phyloP scores from a whole-genome alignment of 2,888 invertebrate genomes.

The Diadromus collaris region DNA sequence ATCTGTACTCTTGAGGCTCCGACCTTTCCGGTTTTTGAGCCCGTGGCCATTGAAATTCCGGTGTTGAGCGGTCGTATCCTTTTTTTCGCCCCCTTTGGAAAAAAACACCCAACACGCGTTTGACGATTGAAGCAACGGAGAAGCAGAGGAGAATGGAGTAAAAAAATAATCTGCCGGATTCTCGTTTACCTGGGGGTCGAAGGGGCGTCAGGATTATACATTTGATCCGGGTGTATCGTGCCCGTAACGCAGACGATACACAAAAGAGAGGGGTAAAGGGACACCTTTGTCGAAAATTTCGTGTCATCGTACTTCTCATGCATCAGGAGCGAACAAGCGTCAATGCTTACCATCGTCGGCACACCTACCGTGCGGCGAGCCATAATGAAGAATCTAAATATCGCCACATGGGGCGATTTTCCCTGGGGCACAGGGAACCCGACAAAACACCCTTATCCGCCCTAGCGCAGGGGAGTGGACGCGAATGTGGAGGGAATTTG shows the following conservation, averaged over 20 bases:
- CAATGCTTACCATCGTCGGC: slow-evolving; percentile 19
- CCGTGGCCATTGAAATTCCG: background rate
- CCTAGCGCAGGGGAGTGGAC: slow-evolving; percentile 27
- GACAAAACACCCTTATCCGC: slow-evolving; percentile 31
- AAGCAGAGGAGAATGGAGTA: background rate
- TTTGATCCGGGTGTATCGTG: slow-evolving; percentile 67
- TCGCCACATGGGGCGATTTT: slow-evolving; percentile 55
- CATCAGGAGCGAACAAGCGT: slow-evolving; percentile 27
- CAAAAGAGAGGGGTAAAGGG: slow-evolving; percentile 22
- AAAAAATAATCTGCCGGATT: slow-evolving; percentile 17
- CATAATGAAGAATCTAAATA: slow-evolving; percentile 63
- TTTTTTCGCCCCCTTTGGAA: background rate
- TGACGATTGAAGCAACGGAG: background rate
- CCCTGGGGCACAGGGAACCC: slow-evolving; percentile 11
- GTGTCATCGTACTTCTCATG: slow-evolving; percentile 10
- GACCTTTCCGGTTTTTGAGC: slow-evolving; percentile 23
- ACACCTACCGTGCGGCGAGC: slow-evolving; percentile 40
- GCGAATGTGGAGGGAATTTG: slow-evolving; percentile 12
- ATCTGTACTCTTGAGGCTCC: background rate
- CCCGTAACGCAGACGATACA: slow-evolving; percentile 23
- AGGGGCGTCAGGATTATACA: slow-evolving; percentile 69
- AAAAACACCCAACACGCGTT: background rate
- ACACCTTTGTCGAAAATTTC: slow-evolving; percentile 37
- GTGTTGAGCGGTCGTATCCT: background rate
- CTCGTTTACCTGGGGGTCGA: slow-evolving; percentile 49